phyloP scores from a whole-genome alignment of 1,140 invertebrate genomes.

The Drosophila nikananu region DNA sequence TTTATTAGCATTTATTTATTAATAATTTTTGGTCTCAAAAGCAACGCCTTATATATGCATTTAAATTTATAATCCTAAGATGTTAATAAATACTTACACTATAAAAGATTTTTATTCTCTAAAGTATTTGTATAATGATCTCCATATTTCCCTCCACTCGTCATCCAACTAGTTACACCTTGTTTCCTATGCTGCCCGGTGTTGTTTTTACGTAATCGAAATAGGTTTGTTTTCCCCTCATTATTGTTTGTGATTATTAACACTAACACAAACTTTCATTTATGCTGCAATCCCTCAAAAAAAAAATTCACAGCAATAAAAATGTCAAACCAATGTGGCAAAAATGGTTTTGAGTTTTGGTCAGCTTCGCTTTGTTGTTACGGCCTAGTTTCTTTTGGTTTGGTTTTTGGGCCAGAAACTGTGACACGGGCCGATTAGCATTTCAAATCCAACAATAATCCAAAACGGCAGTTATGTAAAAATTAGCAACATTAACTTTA shows the following conservation, averaged over 20 bases:
- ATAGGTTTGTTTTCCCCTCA: conserved; percentile 71
- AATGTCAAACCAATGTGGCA: conserved; percentile 52
- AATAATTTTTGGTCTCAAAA: neutral
- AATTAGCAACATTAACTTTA: conserved; percentile 51
- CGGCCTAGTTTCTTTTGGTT: conserved; percentile 32
- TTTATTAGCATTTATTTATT: neutral
- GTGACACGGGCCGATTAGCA: conserved; percentile 54
- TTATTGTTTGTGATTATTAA: conserved; percentile 58
- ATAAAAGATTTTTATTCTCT: no score
- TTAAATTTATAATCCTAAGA: neutral
- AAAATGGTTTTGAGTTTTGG: conserved; percentile 31
- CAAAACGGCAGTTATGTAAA: conserved; percentile 55
- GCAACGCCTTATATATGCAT: no score
- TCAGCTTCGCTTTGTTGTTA: conserved; percentile 6
- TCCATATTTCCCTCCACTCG: neutral
- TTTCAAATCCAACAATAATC: conserved; percentile 46
- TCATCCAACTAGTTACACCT: conserved; percentile 16
- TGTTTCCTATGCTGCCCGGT: conserved; percentile 42
- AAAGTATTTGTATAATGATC: neutral
- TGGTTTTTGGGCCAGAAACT: conserved; percentile 27
- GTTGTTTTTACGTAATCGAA: conserved; percentile 62
- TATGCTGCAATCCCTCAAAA: conserved; percentile 63
- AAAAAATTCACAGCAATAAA: conserved; percentile 17
- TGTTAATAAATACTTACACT: neutral
- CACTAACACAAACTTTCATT: conserved; percentile 72